These are phyloP conservation scores for Ceyx melanurus DNA, from an alignment of 2,113 vertebrate species.

Conservation along the genomic window DNA sequence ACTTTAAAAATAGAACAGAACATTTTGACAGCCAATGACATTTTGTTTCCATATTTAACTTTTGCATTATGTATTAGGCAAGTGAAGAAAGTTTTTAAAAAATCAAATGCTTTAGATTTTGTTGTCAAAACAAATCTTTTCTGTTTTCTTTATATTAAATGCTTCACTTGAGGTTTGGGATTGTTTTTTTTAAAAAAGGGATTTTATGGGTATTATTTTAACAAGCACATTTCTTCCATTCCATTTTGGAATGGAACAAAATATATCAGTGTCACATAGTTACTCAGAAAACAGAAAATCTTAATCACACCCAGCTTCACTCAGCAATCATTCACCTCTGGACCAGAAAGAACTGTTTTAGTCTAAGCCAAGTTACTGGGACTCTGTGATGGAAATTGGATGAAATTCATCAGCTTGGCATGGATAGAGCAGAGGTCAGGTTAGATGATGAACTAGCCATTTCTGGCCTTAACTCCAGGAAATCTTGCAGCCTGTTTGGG, in stretches of 20 bases:
- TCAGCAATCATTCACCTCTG: background rate
- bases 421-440: background rate
- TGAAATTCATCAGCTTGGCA: background rate
- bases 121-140: constrained; percentile 18
- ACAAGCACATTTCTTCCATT: constrained; percentile 16
- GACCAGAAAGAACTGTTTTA: constrained; percentile 3
- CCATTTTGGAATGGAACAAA: background rate
- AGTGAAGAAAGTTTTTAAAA: background rate
- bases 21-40: background rate
- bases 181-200: background rate
- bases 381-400: background rate
- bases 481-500: background rate
- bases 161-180: background rate
- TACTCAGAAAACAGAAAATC: constrained; percentile 21
- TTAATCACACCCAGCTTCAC: background rate
- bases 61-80: background rate
- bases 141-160: background rate
- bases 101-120: background rate
- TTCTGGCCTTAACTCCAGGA: background rate
- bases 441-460: background rate
- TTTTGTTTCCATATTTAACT: background rate
- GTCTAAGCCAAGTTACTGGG: background rate
- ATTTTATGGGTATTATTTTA: background rate
- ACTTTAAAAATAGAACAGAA: background rate
- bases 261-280: background rate